Evolutionary conservation across 2,797 vertebrate species (phyloP), one percentile per base, ranked within the genome.

Genomic region (Amblyraja radiata): DNA sequence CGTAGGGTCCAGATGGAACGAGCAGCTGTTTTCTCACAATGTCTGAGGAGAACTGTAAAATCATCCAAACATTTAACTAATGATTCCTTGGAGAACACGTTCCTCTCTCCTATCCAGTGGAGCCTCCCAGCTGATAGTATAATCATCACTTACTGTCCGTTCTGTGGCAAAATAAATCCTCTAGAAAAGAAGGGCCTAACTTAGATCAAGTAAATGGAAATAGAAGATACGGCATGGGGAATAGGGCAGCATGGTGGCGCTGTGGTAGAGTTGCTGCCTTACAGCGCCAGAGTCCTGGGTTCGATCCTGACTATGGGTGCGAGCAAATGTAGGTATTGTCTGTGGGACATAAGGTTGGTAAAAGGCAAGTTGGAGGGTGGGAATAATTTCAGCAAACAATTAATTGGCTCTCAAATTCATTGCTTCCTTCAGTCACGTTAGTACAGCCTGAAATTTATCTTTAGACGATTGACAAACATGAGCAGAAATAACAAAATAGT

Each of bases 41-140:
- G 71, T 73, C 68, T 25, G n/a, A 73, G 68, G 90, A 65, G 68
- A 74, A 39, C 36, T 39, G 23, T 39, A 32, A 18, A 39, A 74
- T 91, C 68, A 74, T 91, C 68, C 68, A 73, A 91, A 54, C 39
- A 91, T 91, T 74, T 74, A 91, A 91, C 68, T 91, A 91, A 32
- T 74, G 90, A 91, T 11, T 91, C 90, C 39, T 74, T 39, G 23
- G 36, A 74, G 90, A 74, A 74, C n/a, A 5, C 28, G 68, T 39
- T 65, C 84, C 7, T 74, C 68, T 13, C 90, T 91, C 39, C 90
- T 39, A 46, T 74, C 74, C 90, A 10, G 68, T 9, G 32, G 90
- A 74, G 23, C 36, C 68, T 39, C 6, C 32, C 68, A 91, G 36
- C 36, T 39, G 65, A 14, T 28, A 54, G 71, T 23, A 28, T 5